A percentile compares a stretch with the other conserved stretches of the same genome.
phyloP scores from a whole-genome alignment of 2,888 invertebrate genomes.

The Therioaphis trifolii region DNA sequence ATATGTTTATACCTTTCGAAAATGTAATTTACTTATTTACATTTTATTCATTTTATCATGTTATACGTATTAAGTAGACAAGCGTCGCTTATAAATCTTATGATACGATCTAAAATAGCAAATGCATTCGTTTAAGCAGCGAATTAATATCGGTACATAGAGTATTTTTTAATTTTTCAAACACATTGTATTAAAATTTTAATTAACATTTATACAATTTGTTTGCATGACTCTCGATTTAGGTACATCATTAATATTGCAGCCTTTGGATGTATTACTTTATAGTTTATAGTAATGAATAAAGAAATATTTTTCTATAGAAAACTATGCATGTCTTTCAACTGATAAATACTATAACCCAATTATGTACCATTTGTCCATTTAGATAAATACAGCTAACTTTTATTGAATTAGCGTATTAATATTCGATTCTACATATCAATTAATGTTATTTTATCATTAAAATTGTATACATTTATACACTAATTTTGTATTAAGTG shows the following conservation, averaged over 20 bases:
- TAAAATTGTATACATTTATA: too few relatives aligned
- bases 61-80: background rate
- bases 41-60: conserved; percentile 37
- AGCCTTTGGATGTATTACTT: too few relatives aligned
- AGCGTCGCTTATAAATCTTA: conserved; percentile 31
- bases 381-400: background rate
- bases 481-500: too few relatives aligned
- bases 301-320: too few relatives aligned
- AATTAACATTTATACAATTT: too few relatives aligned
- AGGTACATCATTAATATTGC: too few relatives aligned
- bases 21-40: conserved; percentile 28
- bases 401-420: background rate
- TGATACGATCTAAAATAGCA: conserved; percentile 13
- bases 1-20: background rate
- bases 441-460: background rate
- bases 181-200: too few relatives aligned
- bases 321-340: background rate
- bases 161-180: too few relatives aligned
- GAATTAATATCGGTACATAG: too few relatives aligned
- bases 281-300: too few relatives aligned
- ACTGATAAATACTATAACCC: conserved; percentile 4
- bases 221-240: too few relatives aligned
- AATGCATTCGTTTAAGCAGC: conserved; percentile 7
- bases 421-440: background rate
- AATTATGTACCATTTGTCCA: conserved; percentile 3